phyloP scores from a whole-genome alignment of 2,797 vertebrate genomes.

The Staurois parvus region DNA sequence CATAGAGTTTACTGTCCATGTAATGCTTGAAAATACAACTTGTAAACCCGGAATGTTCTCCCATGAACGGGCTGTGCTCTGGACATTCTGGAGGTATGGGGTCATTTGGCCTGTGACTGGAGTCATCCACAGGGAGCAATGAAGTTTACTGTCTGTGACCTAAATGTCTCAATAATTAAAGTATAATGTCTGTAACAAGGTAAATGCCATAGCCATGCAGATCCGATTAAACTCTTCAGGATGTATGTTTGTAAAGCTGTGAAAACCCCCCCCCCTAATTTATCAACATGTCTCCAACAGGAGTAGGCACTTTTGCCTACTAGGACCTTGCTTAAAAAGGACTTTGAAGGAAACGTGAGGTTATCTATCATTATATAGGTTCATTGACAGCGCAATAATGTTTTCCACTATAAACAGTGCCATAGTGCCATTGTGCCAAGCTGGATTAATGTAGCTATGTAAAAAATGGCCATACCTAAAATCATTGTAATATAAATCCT shows the following conservation, averaged over 20 bases:
- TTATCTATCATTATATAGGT: too few species aligned
- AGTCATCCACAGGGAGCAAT: constrained; percentile 22
- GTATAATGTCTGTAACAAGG: constrained; percentile 23
- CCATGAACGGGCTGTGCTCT: background rate
- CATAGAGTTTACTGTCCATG: constrained; percentile 14
- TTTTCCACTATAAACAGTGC: too few species aligned
- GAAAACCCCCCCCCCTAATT: too few species aligned
- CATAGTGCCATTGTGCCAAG: too few species aligned
- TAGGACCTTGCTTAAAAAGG: too few species aligned
- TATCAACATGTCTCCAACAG: background rate
- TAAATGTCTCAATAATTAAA: constrained; percentile 23
- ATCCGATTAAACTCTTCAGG: background rate
- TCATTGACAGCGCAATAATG: too few species aligned
- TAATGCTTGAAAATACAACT: constrained; percentile 30
- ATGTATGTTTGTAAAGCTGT: background rate
- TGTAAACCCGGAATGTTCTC: constrained; percentile 17
- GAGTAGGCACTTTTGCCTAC: too few species aligned
- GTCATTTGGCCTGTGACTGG: constrained; percentile 11
- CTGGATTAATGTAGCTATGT: too few species aligned
- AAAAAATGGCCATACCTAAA: too few species aligned
- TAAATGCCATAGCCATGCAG: constrained; percentile 2
- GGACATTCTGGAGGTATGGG: background rate
- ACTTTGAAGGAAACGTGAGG: too few species aligned
- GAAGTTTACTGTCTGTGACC: constrained; percentile 15
- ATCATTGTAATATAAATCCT: too few species aligned